A percentile compares a stretch with the other conserved stretches of the same genome.
phyloP scores from a whole-genome alignment of 2,888 invertebrate genomes.

The Cantharis lateralis region DNA sequence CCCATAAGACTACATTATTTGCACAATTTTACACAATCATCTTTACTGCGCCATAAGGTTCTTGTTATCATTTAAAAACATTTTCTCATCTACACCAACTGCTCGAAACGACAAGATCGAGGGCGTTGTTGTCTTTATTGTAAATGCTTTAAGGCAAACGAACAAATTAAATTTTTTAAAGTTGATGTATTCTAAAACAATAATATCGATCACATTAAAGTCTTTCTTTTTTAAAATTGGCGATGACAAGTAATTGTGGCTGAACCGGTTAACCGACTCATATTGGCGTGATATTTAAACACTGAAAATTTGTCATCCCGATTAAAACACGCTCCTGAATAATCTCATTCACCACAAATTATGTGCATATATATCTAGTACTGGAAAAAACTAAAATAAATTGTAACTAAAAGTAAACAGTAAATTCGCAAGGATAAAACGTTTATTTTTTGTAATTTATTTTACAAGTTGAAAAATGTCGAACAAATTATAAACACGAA shows the following conservation, averaged over 20 bases:
- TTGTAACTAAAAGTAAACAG: background rate
- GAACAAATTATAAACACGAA: conserved; percentile 22
- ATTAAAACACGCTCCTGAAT: background rate
- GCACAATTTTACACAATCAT: background rate
- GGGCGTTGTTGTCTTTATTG: background rate
- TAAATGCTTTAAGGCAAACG: background rate
- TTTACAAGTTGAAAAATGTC: conserved; percentile 6
- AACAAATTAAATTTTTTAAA: background rate
- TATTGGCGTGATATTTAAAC: too few species aligned
- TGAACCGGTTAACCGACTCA: background rate
- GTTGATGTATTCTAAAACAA: background rate
- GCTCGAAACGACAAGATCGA: background rate
- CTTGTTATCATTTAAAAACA: background rate
- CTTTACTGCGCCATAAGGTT: background rate
- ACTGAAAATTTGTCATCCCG: too few species aligned
- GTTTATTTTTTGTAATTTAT: background rate
- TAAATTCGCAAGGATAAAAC: background rate
- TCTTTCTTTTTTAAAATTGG: background rate
- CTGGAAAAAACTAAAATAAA: background rate
- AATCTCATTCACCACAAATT: background rate
- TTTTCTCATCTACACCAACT: background rate
- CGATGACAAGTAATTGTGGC: background rate
- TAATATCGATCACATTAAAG: background rate
- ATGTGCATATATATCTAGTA: too few species aligned
- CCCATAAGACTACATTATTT: conserved; percentile 7